These are phyloP conservation scores for Chloroceryle amazona DNA, from an alignment of 2,797 vertebrate genomes.

Conservation along the genomic window DNA sequence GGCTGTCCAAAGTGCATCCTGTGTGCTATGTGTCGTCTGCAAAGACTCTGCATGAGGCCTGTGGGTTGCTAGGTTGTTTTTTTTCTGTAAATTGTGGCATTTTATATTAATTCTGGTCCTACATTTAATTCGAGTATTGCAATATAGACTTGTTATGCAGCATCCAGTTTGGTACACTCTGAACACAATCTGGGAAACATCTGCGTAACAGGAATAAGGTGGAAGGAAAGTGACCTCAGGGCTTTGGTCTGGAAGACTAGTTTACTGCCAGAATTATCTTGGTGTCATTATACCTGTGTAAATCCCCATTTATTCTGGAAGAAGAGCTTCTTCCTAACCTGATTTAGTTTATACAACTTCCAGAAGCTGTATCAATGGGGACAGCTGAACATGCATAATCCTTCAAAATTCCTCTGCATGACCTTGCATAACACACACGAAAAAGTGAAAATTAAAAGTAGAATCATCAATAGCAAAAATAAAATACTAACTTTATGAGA, in stretches of 20 bases:
- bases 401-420: neutral
- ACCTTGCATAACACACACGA: neutral
- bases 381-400: neutral
- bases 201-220: neutral
- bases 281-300: neutral
- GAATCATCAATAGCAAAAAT: constrained; percentile 5
- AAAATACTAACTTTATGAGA: neutral
- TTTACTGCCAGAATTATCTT: neutral
- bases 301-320: neutral
- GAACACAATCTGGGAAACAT: neutral
- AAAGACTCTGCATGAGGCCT: neutral
- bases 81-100: neutral
- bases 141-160: neutral
- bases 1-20: neutral
- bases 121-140: neutral
- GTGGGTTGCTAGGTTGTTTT: neutral
- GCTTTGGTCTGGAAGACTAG: neutral
- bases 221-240: neutral
- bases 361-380: neutral
- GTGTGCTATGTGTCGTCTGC: neutral
- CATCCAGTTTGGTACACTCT: neutral
- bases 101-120: neutral
- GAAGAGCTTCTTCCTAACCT: neutral
- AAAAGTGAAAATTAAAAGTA: neutral
- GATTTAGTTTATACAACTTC: neutral